Evolutionary conservation across 2,113 vertebrate species (phyloP), one percentile per base, ranked within the genome.

Genomic region (Todiramphus saurophagus): DNA sequence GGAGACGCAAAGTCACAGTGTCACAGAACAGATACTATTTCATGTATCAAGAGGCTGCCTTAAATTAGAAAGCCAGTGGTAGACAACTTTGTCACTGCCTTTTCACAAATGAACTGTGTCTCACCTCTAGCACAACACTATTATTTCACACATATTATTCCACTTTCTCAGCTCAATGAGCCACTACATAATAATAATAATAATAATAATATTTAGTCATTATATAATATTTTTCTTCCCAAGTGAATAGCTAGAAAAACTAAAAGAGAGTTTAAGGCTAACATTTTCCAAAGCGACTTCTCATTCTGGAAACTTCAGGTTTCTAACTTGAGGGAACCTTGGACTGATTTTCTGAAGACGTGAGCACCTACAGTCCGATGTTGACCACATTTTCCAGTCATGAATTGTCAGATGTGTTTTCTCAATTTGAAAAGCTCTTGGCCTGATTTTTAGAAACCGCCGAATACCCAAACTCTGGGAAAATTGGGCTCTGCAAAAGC

Each of bases 321-420:
- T 96, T 94, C 64, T 86, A 59, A 77, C 82, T 91, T 85, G 90
- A 77, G 83, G 74, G 83, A 94, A 25, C 27, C 28, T 96, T 93
- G 92, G 92, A 70, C 30, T 24, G 83, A 31, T 93, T 96, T 95
- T 95, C 95, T 94, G 92, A 96, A 95, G 93, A 88, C 35, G 39
- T 95, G 93, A 97, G 90, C 89, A 96, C 92, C 94, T 95, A 92
- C 64, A 64, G 76, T 58, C 48, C 48, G 55, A 46, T 48, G 80
- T 39, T 96, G 93, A 94, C 94, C 96, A 94, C 92, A 87, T 94
- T 95, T 96, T 95, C 96, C 96, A 94, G 83, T 44, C 18, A 8
- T 81, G 84, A 93, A 82, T 72, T 87, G 80, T 95, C 94, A 91
- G 81, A 94, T 72, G 31, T 95, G 91, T 93, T 97, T 96, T 94